Evolutionary conservation across 2,797 vertebrate genomes (phyloP), one percentile per base, ranked within the genome.

Genomic region (Halcyon leucocephala): DNA sequence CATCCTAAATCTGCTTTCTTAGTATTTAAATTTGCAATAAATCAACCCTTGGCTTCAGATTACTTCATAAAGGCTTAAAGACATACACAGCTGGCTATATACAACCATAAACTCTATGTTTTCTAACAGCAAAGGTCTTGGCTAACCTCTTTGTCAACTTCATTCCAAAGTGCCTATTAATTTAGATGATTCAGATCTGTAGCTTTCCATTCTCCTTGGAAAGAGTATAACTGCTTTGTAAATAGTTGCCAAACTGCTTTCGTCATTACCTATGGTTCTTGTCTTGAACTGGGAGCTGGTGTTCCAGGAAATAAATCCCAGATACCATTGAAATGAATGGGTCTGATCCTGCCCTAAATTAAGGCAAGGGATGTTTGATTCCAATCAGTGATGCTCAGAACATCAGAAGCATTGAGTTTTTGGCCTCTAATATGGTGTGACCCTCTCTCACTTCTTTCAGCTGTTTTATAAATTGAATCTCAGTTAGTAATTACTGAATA

Each of bases 101-200:
- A 48, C n/a, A 86, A 58, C 65, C n/a, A 62, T 42, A 78, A 93
- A 82, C 54, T 85, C 82, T 7, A 6, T 72, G 61, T 80, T 96
- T 92, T 83, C 76, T 72, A 79, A 78, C 84, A 86, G 37, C 54
- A 79, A 86, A 93, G 3, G 35, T 81, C 73, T 96, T 94, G 93
- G 92, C 84, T 95, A 88, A 96, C 89, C 89, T 88, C n/a, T 78
- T 81, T 73, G 81, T 88, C 89, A 95, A 88, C 86, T 90, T 78
- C 31, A 42, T 67, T 94, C 49, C 85, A 91, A 94, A 90, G 58
- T 61, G 42, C 42, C 54, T 69, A 2, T 93, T 93, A 74, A 91
- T 91, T 91, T 78, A 69, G 44, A 81, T 41, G 42, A 86, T 79
- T 93, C 65, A 86, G 76, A 86, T 55, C 65, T 70, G 58, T 72